These are phyloP conservation scores for Acipenser oxyrinchus DNA, from an alignment of 2,797 vertebrate species.

Conservation along the genomic window DNA sequence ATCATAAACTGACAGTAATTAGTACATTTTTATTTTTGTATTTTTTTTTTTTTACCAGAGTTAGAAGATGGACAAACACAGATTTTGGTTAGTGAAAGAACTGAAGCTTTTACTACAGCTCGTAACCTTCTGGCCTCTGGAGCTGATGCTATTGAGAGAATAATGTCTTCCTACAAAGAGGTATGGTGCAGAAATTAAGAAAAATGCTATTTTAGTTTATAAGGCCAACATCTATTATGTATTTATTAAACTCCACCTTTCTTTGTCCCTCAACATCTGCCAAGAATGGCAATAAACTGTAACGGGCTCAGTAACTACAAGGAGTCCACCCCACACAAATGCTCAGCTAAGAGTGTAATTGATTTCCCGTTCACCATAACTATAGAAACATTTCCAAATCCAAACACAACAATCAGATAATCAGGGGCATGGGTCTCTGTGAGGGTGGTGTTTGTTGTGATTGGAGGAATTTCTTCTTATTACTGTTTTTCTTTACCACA, in stretches of 20 bases:
- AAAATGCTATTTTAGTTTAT: not conserved
- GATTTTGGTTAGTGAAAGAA: conserved; percentile 89
- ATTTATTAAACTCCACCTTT: not conserved
- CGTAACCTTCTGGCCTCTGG: conserved; percentile 87
- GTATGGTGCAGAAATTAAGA: conserved; percentile 42
- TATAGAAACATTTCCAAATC: too few relatives aligned
- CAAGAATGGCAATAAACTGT: too few relatives aligned
- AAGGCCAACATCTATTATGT: not conserved
- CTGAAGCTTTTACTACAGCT: conserved; percentile 93
- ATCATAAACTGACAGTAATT: not conserved
- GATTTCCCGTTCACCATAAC: too few relatives aligned
- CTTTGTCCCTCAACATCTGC: too few relatives aligned
- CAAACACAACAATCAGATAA: too few relatives aligned
- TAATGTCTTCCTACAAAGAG: conserved; percentile 99
- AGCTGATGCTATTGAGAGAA: conserved; percentile 94
- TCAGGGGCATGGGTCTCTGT: too few relatives aligned
- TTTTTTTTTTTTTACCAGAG: conserved; percentile 49
- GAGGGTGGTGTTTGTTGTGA: too few relatives aligned
- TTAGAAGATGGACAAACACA: conserved; percentile 81
- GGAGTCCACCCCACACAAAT: not conserved
- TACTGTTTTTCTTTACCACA: too few relatives aligned
- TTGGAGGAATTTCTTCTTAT: too few relatives aligned
- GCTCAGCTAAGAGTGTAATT: too few relatives aligned
- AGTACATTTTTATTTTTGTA: not conserved
- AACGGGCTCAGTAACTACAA: too few relatives aligned